Evolutionary conservation across 2,113 vertebrate species (phyloP).

Genomic region (Cheirogaleus medius): DNA sequence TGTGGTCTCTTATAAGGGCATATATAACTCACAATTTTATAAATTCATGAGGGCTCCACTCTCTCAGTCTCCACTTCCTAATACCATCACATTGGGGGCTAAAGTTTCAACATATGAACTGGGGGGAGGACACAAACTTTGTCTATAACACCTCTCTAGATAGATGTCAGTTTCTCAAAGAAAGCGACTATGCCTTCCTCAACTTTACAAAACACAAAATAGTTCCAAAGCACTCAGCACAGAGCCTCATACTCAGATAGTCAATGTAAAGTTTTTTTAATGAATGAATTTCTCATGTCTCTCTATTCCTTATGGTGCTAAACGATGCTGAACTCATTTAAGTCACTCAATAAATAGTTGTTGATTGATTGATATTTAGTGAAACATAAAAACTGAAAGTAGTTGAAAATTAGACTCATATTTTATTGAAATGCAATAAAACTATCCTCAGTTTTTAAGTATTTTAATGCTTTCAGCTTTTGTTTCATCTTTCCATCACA

Average conservation of each 20-base stretch:
- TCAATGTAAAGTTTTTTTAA: slow-evolving; percentile 19
- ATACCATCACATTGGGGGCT: background rate
- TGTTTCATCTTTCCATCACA: slow-evolving; percentile 74
- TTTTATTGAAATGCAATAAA: slow-evolving; percentile 74
- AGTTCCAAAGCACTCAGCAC: background rate
- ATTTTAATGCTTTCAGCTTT: slow-evolving; percentile 66
- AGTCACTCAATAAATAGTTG: slow-evolving; percentile 70
- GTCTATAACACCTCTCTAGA: background rate
- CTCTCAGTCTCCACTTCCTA: background rate
- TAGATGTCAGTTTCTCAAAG: background rate
- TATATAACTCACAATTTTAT: too few species aligned
- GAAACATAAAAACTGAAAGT: slow-evolving; percentile 62
- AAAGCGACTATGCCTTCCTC: background rate
- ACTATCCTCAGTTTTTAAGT: slow-evolving; percentile 64
- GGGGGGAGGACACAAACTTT: background rate
- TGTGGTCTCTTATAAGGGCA: background rate
- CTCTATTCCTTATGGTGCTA: background rate
- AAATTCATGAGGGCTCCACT: background rate
- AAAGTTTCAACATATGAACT: background rate
- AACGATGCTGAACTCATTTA: slow-evolving; percentile 51
- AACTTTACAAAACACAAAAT: background rate
- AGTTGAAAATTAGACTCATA: slow-evolving; percentile 53
- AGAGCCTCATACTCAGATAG: background rate
- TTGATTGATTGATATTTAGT: slow-evolving; percentile 70
- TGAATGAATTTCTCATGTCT: slow-evolving; percentile 41